Base-by-base conservation (phyloP, 2,888 invertebrate genomes). In the Drosophila subsilvestris region DNA sequence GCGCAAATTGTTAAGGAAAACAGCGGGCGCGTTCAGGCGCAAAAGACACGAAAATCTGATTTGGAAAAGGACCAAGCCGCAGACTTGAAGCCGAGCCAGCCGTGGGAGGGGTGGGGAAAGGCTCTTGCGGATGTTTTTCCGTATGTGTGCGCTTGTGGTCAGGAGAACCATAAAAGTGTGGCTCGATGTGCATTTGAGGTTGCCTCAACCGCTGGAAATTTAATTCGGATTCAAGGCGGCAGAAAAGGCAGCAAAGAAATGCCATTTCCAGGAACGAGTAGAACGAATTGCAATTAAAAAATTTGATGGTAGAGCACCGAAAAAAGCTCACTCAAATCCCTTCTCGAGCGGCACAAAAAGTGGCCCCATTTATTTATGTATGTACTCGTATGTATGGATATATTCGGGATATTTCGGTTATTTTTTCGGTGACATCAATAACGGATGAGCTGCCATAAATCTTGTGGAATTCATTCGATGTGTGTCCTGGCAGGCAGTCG, bases 1-100 rank as follows among this genome's bases (percentile, higher is more conserved):
- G 80, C 83, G 86, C 51, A 63, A 74, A 78, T 82, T 76, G 68
- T 74, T 72, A 66, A 63, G 67, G 54, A 77, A 79, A 63, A 47
- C 60, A 70, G 57, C 53, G 49, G 27, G 71, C 65, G 73, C 66
- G 78, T 76, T 76, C 60, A 66, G 57, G 61, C 68, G 78, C 63
- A 70, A 63, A 69, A 71, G 57, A 58, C 75, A 61, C 62, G 59
- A 58, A 78, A 72, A 78, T 71, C 53, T 63, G 54, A 71, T 71
- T 71, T 63, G 29, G 44, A 56, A 63, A 57, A 17, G 71, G 53
- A 63, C 71, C 53, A 43, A 53, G 43, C 43, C 55, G 48, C 57
- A 63, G 54, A 50, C 14, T 10, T 25, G 25, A 49, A 25, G 6
- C 3, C 32, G 17, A 27, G 32, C 53, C 22, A 32, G 58, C 1